Conservation (phyloP, 1,140 invertebrate species). For the Doryteuthis pealeii region DNA sequence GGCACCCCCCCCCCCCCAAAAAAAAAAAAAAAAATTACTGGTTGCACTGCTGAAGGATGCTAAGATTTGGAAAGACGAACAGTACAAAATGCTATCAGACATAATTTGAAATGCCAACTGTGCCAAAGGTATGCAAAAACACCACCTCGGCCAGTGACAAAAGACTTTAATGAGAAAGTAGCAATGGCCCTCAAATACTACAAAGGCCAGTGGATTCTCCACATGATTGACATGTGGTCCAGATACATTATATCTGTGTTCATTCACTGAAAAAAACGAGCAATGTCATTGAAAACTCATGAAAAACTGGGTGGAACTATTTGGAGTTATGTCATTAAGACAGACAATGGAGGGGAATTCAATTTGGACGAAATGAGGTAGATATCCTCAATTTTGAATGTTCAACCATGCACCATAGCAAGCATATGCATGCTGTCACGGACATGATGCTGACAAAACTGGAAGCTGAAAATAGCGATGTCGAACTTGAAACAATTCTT, state of each 20-base stretch:
- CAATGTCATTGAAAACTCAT: conserved; percentile 29
- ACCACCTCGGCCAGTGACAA: too few species aligned
- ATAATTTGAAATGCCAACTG: conserved; percentile 29
- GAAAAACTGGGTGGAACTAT: conserved; percentile 29
- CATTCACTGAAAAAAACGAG: conserved; percentile 20
- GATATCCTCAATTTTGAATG: conserved; percentile 26
- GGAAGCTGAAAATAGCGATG: too few species aligned
- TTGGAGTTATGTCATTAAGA: conserved; percentile 29
- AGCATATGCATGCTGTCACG: too few species aligned
- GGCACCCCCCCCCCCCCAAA: conserved; percentile 31
- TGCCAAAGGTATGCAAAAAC: too few species aligned
- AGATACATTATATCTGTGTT: conserved; percentile 27
- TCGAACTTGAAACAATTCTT: conserved; percentile 23
- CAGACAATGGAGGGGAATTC: conserved; percentile 32
- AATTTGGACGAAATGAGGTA: conserved; percentile 31
- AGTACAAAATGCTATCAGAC: conserved; percentile 28
- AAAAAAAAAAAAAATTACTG: conserved; percentile 21
- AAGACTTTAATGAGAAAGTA: too few species aligned
- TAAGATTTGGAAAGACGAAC: too few species aligned
- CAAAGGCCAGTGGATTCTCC: conserved; percentile 27
- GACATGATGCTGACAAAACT: too few species aligned
- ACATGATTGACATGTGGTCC: conserved; percentile 35
- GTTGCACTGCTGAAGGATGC: too few species aligned
- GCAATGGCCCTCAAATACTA: conserved; percentile 29
- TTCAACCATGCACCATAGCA: too few species aligned